These are phyloP conservation scores for Rhinolophus sinicus DNA, from an alignment of 2,113 vertebrate species.

Conservation along the genomic window DNA sequence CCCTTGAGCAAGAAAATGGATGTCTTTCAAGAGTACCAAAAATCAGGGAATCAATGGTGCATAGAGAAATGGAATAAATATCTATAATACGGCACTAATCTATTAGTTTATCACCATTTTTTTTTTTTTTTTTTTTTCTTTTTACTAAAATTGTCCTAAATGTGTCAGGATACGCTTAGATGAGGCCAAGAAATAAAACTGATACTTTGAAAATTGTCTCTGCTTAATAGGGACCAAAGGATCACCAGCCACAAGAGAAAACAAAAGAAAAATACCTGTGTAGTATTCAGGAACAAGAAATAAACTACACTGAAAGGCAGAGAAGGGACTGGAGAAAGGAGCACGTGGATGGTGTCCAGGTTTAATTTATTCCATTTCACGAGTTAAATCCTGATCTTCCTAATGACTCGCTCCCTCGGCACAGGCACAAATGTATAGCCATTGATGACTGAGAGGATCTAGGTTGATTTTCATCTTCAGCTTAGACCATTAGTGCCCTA, in stretches of 20 bases:
- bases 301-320: not conserved
- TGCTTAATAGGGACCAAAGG: not conserved
- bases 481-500: not conserved
- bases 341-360: not conserved
- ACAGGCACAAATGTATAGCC: not conserved
- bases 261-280: not conserved
- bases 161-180: not conserved
- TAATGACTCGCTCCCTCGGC: not conserved
- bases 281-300: not conserved
- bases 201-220: not conserved
- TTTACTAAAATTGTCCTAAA: not conserved
- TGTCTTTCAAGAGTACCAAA: not conserved
- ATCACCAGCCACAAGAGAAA: not conserved
- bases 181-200: not conserved
- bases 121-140: not conserved
- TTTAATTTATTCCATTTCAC: conserved; percentile 35
- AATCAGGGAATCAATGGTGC: not conserved
- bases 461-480: not conserved
- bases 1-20: not conserved
- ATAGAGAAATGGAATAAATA: not conserved
- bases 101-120: not conserved
- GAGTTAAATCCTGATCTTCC: not conserved
- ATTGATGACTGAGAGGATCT: not conserved
- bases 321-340: not conserved
- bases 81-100: not conserved